Conservation (phyloP, 2,113 vertebrate genomes). For the Tapirus terrestris region DNA sequence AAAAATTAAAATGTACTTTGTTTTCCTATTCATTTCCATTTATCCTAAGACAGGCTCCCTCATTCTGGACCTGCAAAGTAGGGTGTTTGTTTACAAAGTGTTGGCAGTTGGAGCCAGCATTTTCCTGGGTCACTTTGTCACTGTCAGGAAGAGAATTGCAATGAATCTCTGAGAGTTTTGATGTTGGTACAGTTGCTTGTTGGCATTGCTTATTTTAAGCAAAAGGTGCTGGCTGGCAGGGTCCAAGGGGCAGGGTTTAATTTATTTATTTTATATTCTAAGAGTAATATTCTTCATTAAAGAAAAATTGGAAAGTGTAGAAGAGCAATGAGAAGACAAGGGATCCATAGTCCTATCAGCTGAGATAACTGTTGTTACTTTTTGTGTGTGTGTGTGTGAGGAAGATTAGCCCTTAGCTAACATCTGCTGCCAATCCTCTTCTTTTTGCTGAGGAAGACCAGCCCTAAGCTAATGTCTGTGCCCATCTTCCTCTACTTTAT, state of each 20-base stretch:
- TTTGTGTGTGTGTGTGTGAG: no score
- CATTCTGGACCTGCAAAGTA: background rate
- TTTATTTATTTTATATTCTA: background rate
- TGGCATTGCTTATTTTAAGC: background rate
- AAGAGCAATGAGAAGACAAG: background rate
- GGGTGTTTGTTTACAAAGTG: background rate
- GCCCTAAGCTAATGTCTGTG: no score
- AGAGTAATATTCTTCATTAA: background rate
- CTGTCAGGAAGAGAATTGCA: background rate
- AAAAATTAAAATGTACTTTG: background rate
- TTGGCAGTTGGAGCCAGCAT: background rate
- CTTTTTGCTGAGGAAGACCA: no score
- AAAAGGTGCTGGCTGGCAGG: no score
- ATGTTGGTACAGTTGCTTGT: background rate
- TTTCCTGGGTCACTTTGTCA: background rate
- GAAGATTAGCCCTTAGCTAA: no score
- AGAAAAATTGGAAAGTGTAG: background rate
- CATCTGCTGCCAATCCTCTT: no score
- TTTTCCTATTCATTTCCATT: background rate
- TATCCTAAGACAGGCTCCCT: no score
- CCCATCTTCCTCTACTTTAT: no score
- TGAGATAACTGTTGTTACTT: background rate
- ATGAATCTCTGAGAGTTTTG: background rate
- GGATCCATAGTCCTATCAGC: fast-evolving
- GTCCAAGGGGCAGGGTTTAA: background rate